Evolutionary conservation across 2,113 vertebrate genomes (phyloP).

Genomic region (Psittacara wagleri): DNA sequence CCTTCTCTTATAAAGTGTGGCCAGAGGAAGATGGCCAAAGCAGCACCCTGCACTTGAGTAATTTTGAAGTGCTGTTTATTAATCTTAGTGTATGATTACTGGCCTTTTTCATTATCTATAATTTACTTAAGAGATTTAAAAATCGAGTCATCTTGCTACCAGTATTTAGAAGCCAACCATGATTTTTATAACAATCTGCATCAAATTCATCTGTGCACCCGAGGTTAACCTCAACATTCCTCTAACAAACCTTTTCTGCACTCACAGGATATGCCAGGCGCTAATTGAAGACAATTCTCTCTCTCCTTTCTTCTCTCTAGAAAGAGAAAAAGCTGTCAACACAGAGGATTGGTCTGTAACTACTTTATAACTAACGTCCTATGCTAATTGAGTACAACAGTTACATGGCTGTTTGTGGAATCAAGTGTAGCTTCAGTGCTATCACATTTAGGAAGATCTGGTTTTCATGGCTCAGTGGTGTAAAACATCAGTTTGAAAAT

Average conservation of each 20-base stretch:
- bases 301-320: constrained; percentile 79
- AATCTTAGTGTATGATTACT: constrained; percentile 85
- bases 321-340: constrained; percentile 75
- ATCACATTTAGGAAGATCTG: constrained; percentile 61
- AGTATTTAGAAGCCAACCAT: constrained; percentile 86
- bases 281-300: constrained; percentile 80
- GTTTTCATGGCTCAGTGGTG: constrained; percentile 57
- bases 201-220: constrained; percentile 76
- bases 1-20: constrained; percentile 81
- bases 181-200: constrained; percentile 80
- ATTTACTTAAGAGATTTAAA: constrained; percentile 84
- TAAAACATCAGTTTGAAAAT: constrained; percentile 59
- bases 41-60: constrained; percentile 77
- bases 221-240: constrained; percentile 77
- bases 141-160: constrained; percentile 84
- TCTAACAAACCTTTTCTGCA: constrained; percentile 77
- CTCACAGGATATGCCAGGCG: constrained; percentile 76
- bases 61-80: constrained; percentile 84
- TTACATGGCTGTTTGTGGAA: constrained; percentile 68
- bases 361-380: constrained; percentile 80
- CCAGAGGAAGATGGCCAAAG: constrained; percentile 74
- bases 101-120: constrained; percentile 85
- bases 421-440: constrained; percentile 57
- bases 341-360: constrained; percentile 80
- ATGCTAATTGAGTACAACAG: constrained; percentile 71